Evolutionary conservation across 1,140 invertebrate species (phyloP), one percentile per base, ranked within the genome.

Genomic region (Halictus rubicundus): DNA sequence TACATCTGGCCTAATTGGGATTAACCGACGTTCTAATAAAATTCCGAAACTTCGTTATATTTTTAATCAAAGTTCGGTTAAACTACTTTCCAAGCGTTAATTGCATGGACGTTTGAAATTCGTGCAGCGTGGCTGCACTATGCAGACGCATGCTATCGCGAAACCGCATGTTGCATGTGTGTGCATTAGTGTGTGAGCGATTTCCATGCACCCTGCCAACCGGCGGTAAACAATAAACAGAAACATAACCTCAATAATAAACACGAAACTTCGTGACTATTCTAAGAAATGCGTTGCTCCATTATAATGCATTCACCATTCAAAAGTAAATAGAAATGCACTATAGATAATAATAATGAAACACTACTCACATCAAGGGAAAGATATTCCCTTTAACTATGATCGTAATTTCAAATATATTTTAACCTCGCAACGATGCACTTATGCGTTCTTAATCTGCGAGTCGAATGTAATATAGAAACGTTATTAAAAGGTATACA

Each of bases 221-320:
- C 52, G n/a, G 37, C 27, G 37, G 59, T 32, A 84, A 66, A 81
- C 57, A 84, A 49, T 74, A 75, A 85, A 70, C 61, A 71, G 39
- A 63, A 81, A 69, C 27, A 57, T 85, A 85, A 84, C 78, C 78
- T 81, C 59, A 8, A 64, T 78, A 2, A 64, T 39, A 27, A 59
- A 68, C 63, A 16, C 23, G 60, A 12, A 59, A n/a, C 1, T n/a
- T n/a, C 9, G 6, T n/a, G n/a, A n/a, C 0, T n/a, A 7, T 57
- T n/a, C 7, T 8, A n/a, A 57, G 19, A 21, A 9, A 57, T n/a
- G 16, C 2, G 14, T 52, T 61, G 60, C 81, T 72, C 0, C 32
- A 32, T 2, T 32, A 39, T 71, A 19, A 12, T 14, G 57, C 27
- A 61, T 57, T 80, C 25, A 4, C 27, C 54, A 16, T 54, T 49